These are phyloP conservation scores for Leptogaster cylindrica DNA, from an alignment of 2,888 invertebrate species.

Conservation along the genomic window DNA sequence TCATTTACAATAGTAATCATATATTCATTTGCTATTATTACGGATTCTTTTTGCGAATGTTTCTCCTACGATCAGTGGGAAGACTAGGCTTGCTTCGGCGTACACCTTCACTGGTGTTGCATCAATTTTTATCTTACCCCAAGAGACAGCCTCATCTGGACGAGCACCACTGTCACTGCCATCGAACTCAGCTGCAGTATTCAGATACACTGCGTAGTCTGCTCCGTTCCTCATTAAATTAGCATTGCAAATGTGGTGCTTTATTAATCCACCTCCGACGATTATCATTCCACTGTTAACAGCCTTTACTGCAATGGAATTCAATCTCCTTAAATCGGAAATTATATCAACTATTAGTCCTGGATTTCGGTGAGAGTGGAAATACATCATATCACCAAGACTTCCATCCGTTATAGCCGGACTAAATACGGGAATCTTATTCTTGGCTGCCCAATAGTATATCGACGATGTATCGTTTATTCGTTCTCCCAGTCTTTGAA, in stretches of 20 bases:
- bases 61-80: conserved; percentile 93
- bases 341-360: conserved; percentile 93
- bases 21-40: too few relatives aligned
- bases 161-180: conserved; percentile 97
- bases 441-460: conserved; percentile 95
- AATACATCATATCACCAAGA: conserved; percentile 98
- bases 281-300: conserved; percentile 95
- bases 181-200: conserved; percentile 95
- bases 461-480: conserved; percentile 92
- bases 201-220: conserved; percentile 92
- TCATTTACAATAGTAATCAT: too few relatives aligned
- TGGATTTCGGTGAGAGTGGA: conserved; percentile 92
- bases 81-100: conserved; percentile 92
- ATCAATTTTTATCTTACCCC: conserved; percentile 94
- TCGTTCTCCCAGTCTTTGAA: conserved; percentile 80
- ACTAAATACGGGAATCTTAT: conserved; percentile 96
- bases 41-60: conserved; percentile 84
- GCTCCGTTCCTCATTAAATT: conserved; percentile 99
- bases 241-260: conserved; percentile 99
- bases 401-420: conserved; percentile 98
- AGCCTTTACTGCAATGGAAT: conserved; percentile 93
- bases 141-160: conserved; percentile 98
- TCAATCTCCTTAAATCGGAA: conserved; percentile 86
- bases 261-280: conserved; percentile 94
- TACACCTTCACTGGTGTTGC: conserved; percentile 91